Conservation (phyloP, 2,797 vertebrate species). For the Choloepus didactylus region DNA sequence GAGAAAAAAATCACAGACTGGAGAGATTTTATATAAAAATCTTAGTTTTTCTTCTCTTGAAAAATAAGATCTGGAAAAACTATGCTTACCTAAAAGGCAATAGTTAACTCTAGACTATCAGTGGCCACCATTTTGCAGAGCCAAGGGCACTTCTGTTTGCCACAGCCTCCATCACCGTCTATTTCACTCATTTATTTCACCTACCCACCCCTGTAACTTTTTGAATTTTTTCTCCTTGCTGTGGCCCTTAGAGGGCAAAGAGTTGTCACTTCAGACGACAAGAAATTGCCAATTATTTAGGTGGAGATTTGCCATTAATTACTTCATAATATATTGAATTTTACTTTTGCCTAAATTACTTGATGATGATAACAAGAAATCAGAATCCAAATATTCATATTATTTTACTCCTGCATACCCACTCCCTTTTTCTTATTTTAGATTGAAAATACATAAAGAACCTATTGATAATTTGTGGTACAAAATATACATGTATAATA, state of each 20-base stretch:
- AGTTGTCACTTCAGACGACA: slow-evolving; percentile 24
- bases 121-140: not conserved
- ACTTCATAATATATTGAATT: not conserved
- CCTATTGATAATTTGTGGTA: not conserved
- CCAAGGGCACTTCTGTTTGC: not conserved
- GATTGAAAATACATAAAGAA: slow-evolving; percentile 48
- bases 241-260: not conserved
- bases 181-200: not conserved
- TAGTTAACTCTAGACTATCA: not conserved
- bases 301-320: slow-evolving; percentile 51
- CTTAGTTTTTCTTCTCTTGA: not conserved
- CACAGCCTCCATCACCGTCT: not conserved
- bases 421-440: not conserved
- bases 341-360: slow-evolving; percentile 43
- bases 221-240: not conserved
- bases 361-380: not conserved
- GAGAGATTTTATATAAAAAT: not conserved
- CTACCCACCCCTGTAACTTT: not conserved
- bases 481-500: slow-evolving; percentile 45
- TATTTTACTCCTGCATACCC: not conserved
- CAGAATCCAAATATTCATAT: not conserved
- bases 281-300: slow-evolving; percentile 10
- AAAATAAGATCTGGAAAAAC: not conserved
- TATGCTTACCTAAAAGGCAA: not conserved
- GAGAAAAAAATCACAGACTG: not conserved